Conservation (phyloP, 2,113 vertebrate genomes). For the Saguinus midas region DNA sequence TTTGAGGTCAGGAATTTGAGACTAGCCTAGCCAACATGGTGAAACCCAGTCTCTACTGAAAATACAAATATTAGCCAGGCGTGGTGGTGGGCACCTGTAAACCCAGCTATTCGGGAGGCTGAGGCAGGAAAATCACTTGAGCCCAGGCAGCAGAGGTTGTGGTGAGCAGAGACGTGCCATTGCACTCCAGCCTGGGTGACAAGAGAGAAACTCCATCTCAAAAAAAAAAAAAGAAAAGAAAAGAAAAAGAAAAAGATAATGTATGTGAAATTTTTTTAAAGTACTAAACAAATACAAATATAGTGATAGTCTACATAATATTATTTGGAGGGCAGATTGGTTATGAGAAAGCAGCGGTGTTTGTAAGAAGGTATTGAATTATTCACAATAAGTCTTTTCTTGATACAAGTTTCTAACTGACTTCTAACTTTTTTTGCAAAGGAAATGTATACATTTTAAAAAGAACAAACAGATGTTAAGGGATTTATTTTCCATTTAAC, state of each 20-base stretch:
- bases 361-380: background rate
- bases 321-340: background rate
- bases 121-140: too few relatives aligned
- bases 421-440: slow-evolving; percentile 15
- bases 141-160: too few relatives aligned
- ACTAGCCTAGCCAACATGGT: too few relatives aligned
- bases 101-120: too few relatives aligned
- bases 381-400: background rate
- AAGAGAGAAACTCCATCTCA: too few relatives aligned
- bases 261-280: background rate
- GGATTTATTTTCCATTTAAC: slow-evolving; percentile 41
- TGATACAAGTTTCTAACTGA: background rate
- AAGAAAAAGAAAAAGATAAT: background rate
- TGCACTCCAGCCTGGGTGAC: too few relatives aligned
- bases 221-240: too few relatives aligned
- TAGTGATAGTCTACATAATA: background rate
- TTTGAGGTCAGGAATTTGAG: too few relatives aligned
- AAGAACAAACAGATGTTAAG: slow-evolving; percentile 20
- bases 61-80: too few relatives aligned
- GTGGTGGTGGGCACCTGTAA: too few relatives aligned
- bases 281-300: background rate
- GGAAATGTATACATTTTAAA: slow-evolving; percentile 11
- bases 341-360: background rate
- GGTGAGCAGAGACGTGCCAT: too few relatives aligned
- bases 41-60: too few relatives aligned